A percentile compares a stretch with the other conserved stretches of the same genome.
Conservation (phyloP, 2,113 vertebrate species). For the Rallus limicola region DNA sequence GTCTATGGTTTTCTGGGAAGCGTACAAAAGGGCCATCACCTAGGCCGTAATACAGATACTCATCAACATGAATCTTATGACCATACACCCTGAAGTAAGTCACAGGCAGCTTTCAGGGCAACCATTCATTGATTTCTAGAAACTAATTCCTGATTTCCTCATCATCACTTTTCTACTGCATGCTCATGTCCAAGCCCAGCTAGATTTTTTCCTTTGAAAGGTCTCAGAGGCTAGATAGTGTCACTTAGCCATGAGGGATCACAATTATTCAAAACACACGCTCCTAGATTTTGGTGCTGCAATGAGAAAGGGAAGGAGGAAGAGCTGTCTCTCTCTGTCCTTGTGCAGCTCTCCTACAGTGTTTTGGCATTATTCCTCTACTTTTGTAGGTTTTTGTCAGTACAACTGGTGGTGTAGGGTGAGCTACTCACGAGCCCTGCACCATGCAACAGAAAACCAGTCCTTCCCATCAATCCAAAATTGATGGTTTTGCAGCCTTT, state of each 20-base stretch:
- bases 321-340: not conserved
- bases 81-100: not conserved
- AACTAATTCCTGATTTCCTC: not conserved
- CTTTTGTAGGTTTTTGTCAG: not conserved
- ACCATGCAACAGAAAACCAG: not conserved
- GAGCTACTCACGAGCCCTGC: not conserved
- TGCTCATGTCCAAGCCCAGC: not conserved
- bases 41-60: not conserved
- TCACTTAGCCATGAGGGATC: not conserved
- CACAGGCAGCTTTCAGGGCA: not conserved
- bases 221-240: not conserved
- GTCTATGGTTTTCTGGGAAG: not conserved
- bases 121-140: not conserved
- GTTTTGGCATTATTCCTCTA: not conserved
- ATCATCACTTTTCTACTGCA: not conserved
- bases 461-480: not conserved
- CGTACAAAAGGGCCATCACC: accelerated
- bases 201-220: not conserved
- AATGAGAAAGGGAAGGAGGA: not conserved
- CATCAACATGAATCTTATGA: not conserved
- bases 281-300: not conserved
- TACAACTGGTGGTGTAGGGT: not conserved
- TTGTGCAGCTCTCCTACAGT: not conserved
- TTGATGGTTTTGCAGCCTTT: not conserved
- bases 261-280: not conserved